Conservation (phyloP, 2,888 invertebrate genomes). For the Leucophenga montana region DNA sequence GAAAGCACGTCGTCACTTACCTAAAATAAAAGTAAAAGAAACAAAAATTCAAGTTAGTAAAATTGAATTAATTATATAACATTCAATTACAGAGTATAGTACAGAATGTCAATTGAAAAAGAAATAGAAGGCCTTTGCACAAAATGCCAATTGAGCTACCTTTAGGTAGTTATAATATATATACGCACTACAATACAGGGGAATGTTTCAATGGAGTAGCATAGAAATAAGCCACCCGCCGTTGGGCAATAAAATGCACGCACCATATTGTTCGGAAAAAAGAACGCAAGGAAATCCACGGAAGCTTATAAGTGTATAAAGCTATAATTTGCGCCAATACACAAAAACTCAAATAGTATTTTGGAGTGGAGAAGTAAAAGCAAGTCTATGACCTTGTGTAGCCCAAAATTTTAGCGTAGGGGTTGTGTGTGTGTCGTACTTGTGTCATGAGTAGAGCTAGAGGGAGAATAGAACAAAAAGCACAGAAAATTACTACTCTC, state of each 20-base stretch:
- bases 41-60: not conserved
- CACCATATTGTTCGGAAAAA: not conserved
- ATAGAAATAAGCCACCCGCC: not conserved
- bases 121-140: not conserved
- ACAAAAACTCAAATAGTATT: not conserved
- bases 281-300: no score
- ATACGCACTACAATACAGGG: not conserved
- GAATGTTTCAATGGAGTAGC: no score
- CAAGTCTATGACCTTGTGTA: no score
- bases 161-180: not conserved
- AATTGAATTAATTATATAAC: conserved; percentile 16
- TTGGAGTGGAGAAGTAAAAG: no score
- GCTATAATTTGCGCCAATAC: conserved; percentile 12
- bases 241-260: conserved; percentile 17
- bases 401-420: not conserved
- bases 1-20: conserved; percentile 70
- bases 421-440: no score
- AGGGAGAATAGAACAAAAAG: not conserved
- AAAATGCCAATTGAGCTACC: conserved; percentile 22
- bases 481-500: conserved; percentile 30
- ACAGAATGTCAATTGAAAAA: not conserved
- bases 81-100: conserved; percentile 16
- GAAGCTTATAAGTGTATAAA: not conserved
- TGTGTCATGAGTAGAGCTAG: not conserved
- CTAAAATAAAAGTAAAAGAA: conserved; percentile 50